Evolutionary conservation across 2,113 vertebrate genomes (phyloP), one percentile per base, ranked within the genome.

Genomic region (Nerophis lumbriciformis): DNA sequence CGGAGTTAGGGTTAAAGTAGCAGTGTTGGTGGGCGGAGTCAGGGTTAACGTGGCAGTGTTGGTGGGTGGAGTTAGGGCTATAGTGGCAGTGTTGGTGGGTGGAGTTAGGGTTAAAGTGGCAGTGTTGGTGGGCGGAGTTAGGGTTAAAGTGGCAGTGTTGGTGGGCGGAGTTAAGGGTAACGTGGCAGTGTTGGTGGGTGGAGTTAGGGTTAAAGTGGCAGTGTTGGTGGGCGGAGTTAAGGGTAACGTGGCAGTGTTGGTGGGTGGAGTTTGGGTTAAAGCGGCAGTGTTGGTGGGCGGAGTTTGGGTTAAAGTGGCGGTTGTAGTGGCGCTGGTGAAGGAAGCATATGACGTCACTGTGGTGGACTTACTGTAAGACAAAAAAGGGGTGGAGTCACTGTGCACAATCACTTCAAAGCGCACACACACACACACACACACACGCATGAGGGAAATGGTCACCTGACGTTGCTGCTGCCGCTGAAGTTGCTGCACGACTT

Each of bases 401-500:
- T 42, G 39, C 39, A 8, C 39, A 42, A 9, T 8, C 10, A 9
- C 10, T 8, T 42, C 39, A 9, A 8, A 42, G 39, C 10, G 28
- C 28, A 3, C 52, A 53, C 3, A 13, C 14, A 15, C n/a, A 19
- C 8, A 19, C 14, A 15, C n/a, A 19, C 8, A 19, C 48, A 50
- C n/a, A 37, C 13, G 14, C 15, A n/a, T 19, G 35, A 39, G 8
- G 14, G 15, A 19, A 53, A 16, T 53, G 15, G 6, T 68, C 15
- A 71, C 74, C 69, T 73, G 61, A 3, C 64, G 50, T 53, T 8
- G 2, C 1, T 37, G 0, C 1, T 59, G 63, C 52, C 64, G 15
- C 57, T 71, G 48, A 51, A 53, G 81, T 87, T 78, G 13, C 50
- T 51, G 19, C 97, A 99, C 71, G 93, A 92, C 71, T 92, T 94